Percentiles rank a stretch among this genome's conserved stretches.
Conservation (phyloP, 2,888 invertebrate genomes). For the Bruchidius siliquastri region DNA sequence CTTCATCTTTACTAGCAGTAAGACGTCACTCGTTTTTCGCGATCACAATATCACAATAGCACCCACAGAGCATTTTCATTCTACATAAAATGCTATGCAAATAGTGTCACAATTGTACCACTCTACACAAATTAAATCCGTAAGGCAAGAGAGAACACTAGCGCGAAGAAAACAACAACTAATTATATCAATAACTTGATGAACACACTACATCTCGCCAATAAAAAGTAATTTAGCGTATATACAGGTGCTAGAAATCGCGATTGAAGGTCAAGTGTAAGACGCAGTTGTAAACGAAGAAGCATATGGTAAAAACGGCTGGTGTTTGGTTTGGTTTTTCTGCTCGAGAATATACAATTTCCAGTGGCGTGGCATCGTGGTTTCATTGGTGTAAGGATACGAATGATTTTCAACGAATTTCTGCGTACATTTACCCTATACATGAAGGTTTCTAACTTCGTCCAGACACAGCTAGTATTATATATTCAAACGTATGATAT, state of each 20-base stretch:
- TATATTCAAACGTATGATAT: too few relatives aligned
- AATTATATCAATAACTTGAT: not conserved
- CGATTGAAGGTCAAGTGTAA: not conserved
- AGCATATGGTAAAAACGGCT: not conserved
- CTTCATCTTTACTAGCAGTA: not conserved
- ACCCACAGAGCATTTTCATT: not conserved
- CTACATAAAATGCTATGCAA: too few relatives aligned
- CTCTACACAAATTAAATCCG: too few relatives aligned
- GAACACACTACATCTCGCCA: not conserved
- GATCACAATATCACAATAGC: not conserved
- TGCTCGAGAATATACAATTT: not conserved
- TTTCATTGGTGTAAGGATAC: too few relatives aligned
- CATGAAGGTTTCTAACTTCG: too few relatives aligned
- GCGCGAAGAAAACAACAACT: not conserved
- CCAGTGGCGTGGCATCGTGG: not conserved
- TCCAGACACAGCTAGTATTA: too few relatives aligned
- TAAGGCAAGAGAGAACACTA: not conserved
- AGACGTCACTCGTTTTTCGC: not conserved
- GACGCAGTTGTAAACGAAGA: not conserved
- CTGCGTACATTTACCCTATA: too few relatives aligned
- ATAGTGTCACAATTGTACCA: too few relatives aligned
- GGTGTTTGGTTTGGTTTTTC: not conserved
- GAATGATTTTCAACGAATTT: too few relatives aligned
- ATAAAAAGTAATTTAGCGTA: not conserved
- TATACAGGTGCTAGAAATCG: not conserved